These are phyloP conservation scores for Porites rus DNA, from an alignment of 92 coral and sea anemone genomes.

Conservation along the genomic window DNA sequence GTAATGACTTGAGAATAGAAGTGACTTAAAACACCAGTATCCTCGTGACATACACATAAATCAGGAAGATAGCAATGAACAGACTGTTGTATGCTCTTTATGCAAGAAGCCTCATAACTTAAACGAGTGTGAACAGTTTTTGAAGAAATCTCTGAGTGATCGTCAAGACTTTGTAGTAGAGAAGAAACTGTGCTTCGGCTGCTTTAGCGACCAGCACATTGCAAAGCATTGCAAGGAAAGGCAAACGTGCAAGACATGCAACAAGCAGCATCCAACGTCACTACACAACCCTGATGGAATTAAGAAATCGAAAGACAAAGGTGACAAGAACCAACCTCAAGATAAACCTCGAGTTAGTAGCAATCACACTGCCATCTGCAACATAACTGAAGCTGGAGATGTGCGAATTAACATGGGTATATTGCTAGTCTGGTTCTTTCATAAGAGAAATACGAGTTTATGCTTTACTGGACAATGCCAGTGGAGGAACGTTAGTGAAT, in stretches of 20 bases:
- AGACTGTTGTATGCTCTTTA: slow-evolving; percentile 39
- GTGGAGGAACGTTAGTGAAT: slow-evolving; percentile 69
- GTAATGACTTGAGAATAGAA: too few species aligned
- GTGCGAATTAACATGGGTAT: slow-evolving; percentile 55
- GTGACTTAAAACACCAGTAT: too few species aligned
- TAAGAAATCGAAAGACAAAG: slow-evolving; percentile 1
- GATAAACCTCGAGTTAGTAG: slow-evolving; percentile 5
- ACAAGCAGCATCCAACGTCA: slow-evolving; percentile 74
- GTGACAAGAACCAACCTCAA: slow-evolving; percentile 7
- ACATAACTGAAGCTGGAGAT: slow-evolving; percentile 62
- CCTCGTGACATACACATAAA: too few species aligned
- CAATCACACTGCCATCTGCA: slow-evolving; percentile 45
- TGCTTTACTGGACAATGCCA: slow-evolving; percentile 72
- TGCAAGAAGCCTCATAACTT: slow-evolving; percentile 69
- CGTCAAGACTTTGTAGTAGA: slow-evolving; percentile 64
- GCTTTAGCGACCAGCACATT: slow-evolving; percentile 62
- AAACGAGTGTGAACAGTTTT: slow-evolving; percentile 53
- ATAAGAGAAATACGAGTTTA: slow-evolving; percentile 41
- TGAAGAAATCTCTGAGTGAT: slow-evolving; percentile 58
- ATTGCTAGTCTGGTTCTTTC: slow-evolving; percentile 49
- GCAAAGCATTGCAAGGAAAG: slow-evolving; percentile 63
- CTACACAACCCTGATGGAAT: slow-evolving; percentile 56
- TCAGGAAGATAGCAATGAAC: slow-evolving; percentile 4
- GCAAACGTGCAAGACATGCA: slow-evolving; percentile 66
- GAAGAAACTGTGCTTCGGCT: slow-evolving; percentile 70